Conservation (phyloP, 2,888 invertebrate genomes). For the Embidobia sp. region DNA sequence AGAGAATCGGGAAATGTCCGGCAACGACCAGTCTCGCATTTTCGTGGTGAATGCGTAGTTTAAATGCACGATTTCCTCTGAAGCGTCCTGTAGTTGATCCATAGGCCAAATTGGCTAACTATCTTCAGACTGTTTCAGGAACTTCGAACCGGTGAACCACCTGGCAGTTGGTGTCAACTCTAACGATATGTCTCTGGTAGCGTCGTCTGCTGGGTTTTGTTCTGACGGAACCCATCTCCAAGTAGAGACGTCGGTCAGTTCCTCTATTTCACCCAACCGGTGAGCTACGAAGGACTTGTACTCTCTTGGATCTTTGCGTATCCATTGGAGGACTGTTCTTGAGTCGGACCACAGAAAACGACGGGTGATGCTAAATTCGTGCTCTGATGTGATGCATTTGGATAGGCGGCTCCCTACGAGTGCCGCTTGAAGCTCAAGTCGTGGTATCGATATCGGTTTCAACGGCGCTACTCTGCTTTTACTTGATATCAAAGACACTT, state of each 20-base stretch:
- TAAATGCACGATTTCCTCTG: no score
- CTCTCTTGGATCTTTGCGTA: slow-evolving; percentile 46
- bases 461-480: slow-evolving; percentile 25
- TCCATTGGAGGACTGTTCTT: slow-evolving; percentile 61
- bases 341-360: slow-evolving; percentile 50
- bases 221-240: slow-evolving; percentile 66
- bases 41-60: neutral
- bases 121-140: no score
- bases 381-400: slow-evolving; percentile 8
- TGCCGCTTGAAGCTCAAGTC: slow-evolving; percentile 35
- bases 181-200: slow-evolving; percentile 10
- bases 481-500: neutral
- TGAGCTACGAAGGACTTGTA: slow-evolving; percentile 61
- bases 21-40: neutral
- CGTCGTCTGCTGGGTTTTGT: slow-evolving; percentile 61
- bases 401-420: slow-evolving; percentile 22
- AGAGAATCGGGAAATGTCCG: slow-evolving; percentile 66
- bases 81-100: no score
- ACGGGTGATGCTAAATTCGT: neutral
- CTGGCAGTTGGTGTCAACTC: neutral
- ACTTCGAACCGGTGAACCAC: no score
- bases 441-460: slow-evolving; percentile 16
- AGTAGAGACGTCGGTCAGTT: slow-evolving; percentile 62
- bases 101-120: no score
- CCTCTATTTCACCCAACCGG: slow-evolving; percentile 65